Percentiles rank a stretch among this genome's conserved stretches.
These are phyloP conservation scores for Heterohyrax brucei DNA, from an alignment of 2,797 vertebrate genomes.

Conservation along the genomic window DNA sequence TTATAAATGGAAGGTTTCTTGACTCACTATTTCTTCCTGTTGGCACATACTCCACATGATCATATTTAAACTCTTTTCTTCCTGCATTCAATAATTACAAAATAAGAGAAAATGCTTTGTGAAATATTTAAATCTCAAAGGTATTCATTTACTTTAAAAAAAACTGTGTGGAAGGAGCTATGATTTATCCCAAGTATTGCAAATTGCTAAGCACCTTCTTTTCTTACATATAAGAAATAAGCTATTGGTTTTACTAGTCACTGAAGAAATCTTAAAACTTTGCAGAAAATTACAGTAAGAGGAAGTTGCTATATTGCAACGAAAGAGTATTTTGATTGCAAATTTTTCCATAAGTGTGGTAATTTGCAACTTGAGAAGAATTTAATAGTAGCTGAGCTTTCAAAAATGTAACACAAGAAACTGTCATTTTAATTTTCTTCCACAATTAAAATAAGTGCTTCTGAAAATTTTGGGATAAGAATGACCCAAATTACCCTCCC, in stretches of 20 bases:
- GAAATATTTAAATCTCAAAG: slow-evolving; percentile 72
- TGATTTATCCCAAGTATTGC: slow-evolving; percentile 66
- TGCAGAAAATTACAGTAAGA: slow-evolving; percentile 82
- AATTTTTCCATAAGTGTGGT: slow-evolving; percentile 82
- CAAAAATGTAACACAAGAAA: slow-evolving; percentile 84
- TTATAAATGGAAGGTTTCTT: slow-evolving; percentile 53
- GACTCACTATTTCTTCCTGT: slow-evolving; percentile 50
- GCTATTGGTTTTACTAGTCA: slow-evolving; percentile 75
- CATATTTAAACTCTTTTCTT: slow-evolving; percentile 72
- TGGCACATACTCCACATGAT: slow-evolving; percentile 24
- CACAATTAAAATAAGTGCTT: slow-evolving; percentile 85
- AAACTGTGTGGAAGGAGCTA: slow-evolving; percentile 59
- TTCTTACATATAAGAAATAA: slow-evolving; percentile 71
- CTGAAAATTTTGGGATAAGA: slow-evolving; percentile 83
- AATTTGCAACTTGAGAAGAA: slow-evolving; percentile 87
- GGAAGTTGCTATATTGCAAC: slow-evolving; percentile 81
- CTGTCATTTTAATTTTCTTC: slow-evolving; percentile 83
- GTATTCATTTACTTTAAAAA: slow-evolving; percentile 67
- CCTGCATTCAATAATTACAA: slow-evolving; percentile 58
- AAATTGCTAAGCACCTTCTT: slow-evolving; percentile 75
- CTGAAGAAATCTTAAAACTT: slow-evolving; percentile 80
- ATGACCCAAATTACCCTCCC: slow-evolving; percentile 84
- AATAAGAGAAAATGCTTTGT: slow-evolving; percentile 55
- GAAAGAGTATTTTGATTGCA: slow-evolving; percentile 85
- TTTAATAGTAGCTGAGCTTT: slow-evolving; percentile 86